Base-by-base conservation (phyloP, 2,113 vertebrate genomes). In the Lathamus discolor region DNA sequence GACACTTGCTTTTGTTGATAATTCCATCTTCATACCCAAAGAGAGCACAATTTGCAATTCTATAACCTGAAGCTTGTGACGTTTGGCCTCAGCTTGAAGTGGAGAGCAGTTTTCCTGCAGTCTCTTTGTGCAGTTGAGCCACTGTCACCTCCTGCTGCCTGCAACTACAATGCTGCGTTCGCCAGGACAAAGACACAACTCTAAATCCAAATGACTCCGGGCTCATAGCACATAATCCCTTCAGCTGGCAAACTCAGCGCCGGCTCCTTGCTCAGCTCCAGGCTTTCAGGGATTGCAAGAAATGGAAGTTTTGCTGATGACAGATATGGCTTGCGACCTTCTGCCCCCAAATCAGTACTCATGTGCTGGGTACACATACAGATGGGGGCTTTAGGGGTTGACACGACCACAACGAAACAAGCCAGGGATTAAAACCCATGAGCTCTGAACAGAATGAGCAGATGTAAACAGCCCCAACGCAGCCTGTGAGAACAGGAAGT, bases 261-360 rank as follows among this genome's bases (percentile, higher is more conserved):
- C 92, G 92, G 96, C 89, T 95, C 95, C 96, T 97, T 87, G 85
- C 89, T 95, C 90, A 86, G 93, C 96, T 95, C 94, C 68, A 70
- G 49, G 11, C 85, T 96, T 93, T 85, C 8, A 7, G 93, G 96
- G 97, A 96, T 90, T 92, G 93, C 84, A 93, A 96, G 80, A 96
- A 97, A 97, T 89, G 86, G 96, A 96, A 31, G 74, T 90, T 92
- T 95, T 24, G 54, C 78, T 95, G 97, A 97, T 94, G 93, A 90
- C 64, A 93, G 96, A 97, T 95, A 86, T 5, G 62, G 90, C 80
- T 80, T 81, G 76, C 69, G 95, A 95, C 94, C 94, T 96, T 78
- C 89, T 90, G 80, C 72, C 72, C 86, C 18, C 77, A 59, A 67
- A 86, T 82, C 82, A 95, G 82, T 67, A 83, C 97, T 86, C 55